Evolutionary conservation across 2,797 vertebrate species (phyloP).

Genomic region (Xerus rutilus): DNA sequence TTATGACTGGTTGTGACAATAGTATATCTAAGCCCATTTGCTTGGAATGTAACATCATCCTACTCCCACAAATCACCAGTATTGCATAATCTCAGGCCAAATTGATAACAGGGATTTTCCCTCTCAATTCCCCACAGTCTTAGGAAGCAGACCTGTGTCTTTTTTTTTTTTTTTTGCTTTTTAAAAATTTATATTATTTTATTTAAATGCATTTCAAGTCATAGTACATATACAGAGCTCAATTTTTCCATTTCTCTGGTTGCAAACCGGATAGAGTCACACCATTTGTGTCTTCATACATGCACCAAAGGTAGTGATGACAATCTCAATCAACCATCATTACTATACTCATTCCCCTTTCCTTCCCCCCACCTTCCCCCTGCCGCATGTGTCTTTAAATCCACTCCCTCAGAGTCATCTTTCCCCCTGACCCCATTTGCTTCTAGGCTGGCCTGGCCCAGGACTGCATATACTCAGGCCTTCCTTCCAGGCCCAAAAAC

Average conservation of each 20-base stretch:
- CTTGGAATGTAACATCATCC: neutral
- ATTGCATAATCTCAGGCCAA: conserved; percentile 23
- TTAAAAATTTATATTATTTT: no score
- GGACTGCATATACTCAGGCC: neutral
- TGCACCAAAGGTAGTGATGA: no score
- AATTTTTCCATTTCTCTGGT: no score
- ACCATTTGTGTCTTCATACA: no score
- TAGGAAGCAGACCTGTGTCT: neutral
- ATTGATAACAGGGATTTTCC: conserved; percentile 1
- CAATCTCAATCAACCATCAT: no score
- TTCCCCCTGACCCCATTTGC: neutral
- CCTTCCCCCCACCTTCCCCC: no score
- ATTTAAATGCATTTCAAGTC: no score
- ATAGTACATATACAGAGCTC: no score
- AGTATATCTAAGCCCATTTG: neutral
- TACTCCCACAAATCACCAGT: neutral
- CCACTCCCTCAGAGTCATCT: neutral
- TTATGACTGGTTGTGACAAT: conserved; percentile 20
- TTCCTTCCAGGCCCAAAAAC: neutral
- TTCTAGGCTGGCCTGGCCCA: neutral
- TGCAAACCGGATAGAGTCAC: no score
- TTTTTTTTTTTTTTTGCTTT: neutral
- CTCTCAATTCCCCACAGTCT: neutral
- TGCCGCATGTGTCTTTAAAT: neutral
- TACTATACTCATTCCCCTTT: no score